Base-by-base conservation (phyloP, 2,113 vertebrate genomes). In the Sander vitreus region DNA sequence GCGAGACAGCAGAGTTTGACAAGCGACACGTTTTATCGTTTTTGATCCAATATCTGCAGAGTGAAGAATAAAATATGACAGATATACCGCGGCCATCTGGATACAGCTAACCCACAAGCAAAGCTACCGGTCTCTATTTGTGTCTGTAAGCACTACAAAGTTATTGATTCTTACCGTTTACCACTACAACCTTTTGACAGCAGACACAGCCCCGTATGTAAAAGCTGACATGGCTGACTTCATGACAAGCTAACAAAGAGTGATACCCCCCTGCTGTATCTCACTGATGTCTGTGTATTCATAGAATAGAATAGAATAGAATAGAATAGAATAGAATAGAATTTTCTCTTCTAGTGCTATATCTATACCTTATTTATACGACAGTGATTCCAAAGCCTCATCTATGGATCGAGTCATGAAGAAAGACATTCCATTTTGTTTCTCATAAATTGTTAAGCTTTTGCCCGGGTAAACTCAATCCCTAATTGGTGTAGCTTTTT, bases 401-500 rank as follows among this genome's bases (percentile, higher is more conserved):
- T 88, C 85, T 88, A 47, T 16, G 53, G 50, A 85, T 89, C 59
- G 59, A 88, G 74, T 80, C 60, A 0, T 9, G 72, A 71, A 73
- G 55, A 73, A 72, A 68, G 71, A 85, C 48, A 71, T 87, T 39
- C 80, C 78, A 62, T 84, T 93, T 93, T 92, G 91, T 91, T 80
- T 51, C 74, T 81, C 75, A 82, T 93, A 66, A 93, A 92, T 88
- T 82, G 87, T 92, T 92, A 73, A 67, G 84, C 21, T 45, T 84
- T 63, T 76, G 65, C 78, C 77, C 8, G 81, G 27, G 80, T 87
- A 85, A 87, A 92, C 89, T 69, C 69, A 13, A 19, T 14, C 80
- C 86, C 90, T 93, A 93, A 94, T 93, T 94, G 91, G 82, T 89
- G 91, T 88, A 76, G 86, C 74, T 88, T 84, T 91, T 86, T 77